Evolutionary conservation across 2,113 vertebrate species (phyloP), one percentile per base, ranked within the genome.

Genomic region (Nothocercus julius): DNA sequence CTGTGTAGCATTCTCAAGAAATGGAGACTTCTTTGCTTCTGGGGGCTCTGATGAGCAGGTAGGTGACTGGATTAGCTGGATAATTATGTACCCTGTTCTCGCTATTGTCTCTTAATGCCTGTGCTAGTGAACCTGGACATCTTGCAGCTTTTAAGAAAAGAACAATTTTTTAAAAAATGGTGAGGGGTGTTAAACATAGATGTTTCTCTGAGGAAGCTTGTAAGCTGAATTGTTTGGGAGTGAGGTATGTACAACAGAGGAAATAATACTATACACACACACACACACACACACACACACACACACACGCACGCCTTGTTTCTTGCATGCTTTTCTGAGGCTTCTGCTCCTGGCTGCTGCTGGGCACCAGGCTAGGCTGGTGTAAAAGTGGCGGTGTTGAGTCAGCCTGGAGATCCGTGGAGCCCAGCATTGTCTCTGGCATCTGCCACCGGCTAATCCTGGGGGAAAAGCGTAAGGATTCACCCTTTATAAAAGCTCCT

Each of bases 41-140:
- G 99, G 99, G 82, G 98, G 99, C n/a, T 98, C 98, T 72, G 99
- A 99, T 95, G 99, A 99, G 77, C 99, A 99, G 98, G 99, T 99
- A 95, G 94, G 83, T 89, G 51, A 28, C 28, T 38, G 1, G 14
- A 62, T 86, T 74, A 36, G 32, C 44, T 47, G 19, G 9, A 58
- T 62, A 16, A n/a, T 27, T 82, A 70, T 74, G 13, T 85, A 49
- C 25, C 27, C 30, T 45, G 25, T 38, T 69, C 49, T 74, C 74
- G 5, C 47, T 61, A 14, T 61, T 74, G 77, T 54, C 28, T 62
- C 66, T 15, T 61, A 34, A 34, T 34, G 21, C 11, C n/a, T 61
- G 20, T 61, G 11, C 58, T 61, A 16, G 53, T 56, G 27, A 30
- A 28, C 53, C 30, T 32, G 18, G 25, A 3, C 7, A 25, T 59